Percentiles rank a stretch among this genome's conserved stretches.
Conservation (phyloP, 2,797 vertebrate species). For the Choloepus didactylus region DNA sequence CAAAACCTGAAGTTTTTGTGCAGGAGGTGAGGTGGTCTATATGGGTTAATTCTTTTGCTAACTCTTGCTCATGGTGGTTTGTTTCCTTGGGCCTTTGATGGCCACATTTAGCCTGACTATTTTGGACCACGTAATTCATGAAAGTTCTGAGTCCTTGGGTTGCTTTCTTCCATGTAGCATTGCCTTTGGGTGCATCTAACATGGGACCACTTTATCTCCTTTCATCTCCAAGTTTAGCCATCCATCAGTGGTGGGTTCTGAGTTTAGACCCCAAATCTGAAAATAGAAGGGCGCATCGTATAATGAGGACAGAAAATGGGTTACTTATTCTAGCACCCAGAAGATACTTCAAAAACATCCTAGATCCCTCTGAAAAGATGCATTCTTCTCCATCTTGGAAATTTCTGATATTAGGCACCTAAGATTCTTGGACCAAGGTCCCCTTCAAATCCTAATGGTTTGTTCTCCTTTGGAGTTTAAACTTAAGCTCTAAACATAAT, state of each 20-base stretch:
- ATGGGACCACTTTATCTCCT: not conserved
- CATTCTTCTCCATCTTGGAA: conserved; percentile 74
- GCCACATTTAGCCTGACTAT: not conserved
- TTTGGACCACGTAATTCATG: not conserved
- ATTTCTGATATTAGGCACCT: not conserved
- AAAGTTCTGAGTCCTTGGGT: not conserved
- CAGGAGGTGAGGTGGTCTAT: not conserved
- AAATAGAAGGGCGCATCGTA: conserved; percentile 19
- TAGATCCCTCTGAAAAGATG: conserved; percentile 76
- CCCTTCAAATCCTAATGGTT: not conserved
- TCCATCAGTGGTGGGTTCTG: not conserved
- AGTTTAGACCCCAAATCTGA: not conserved
- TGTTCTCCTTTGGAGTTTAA: conserved; percentile 34
- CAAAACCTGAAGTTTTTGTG: not conserved
- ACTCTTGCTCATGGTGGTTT: not conserved
- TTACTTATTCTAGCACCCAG: conserved; percentile 65
- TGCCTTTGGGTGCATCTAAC: not conserved
- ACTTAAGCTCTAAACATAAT: conserved; percentile 29
- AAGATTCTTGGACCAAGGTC: not conserved
- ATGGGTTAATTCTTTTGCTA: not conserved
- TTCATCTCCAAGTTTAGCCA: not conserved
- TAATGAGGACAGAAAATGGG: conserved; percentile 55
- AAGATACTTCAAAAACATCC: not conserved
- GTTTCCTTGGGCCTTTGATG: not conserved
- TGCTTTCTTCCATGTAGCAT: not conserved